Evolutionary conservation across 2,113 vertebrate genomes (phyloP).

Genomic region (Smithornis capensis): DNA sequence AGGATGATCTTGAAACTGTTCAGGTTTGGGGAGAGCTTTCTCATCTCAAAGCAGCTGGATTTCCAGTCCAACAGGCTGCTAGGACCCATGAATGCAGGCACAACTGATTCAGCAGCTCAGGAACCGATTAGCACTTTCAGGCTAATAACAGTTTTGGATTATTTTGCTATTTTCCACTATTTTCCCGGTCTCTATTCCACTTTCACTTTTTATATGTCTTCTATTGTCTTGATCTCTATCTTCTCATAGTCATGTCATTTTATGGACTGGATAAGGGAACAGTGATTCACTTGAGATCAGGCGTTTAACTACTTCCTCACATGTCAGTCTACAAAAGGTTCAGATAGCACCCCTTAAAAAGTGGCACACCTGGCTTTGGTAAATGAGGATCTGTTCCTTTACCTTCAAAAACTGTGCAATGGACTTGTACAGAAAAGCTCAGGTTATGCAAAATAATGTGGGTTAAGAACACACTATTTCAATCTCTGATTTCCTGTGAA

Average conservation of each 20-base stretch:
- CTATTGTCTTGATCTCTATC: background rate
- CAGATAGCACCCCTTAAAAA: background rate
- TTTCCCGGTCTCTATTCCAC: background rate
- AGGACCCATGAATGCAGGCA: fast-evolving
- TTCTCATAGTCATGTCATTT: background rate
- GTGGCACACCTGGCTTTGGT: background rate
- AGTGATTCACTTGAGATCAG: background rate
- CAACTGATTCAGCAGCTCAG: background rate
- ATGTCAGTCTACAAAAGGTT: background rate
- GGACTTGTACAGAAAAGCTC: background rate
- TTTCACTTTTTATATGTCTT: background rate
- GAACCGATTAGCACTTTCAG: background rate
- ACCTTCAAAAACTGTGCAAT: background rate
- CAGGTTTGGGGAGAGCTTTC: background rate
- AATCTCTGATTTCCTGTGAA: background rate
- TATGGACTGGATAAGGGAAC: background rate
- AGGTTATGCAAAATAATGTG: background rate
- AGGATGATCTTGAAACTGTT: background rate
- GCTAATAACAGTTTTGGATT: background rate
- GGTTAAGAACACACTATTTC: background rate
- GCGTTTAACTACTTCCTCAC: background rate
- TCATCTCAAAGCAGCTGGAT: background rate
- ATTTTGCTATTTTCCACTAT: background rate
- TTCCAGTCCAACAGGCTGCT: background rate
- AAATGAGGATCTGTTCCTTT: background rate